Evolutionary conservation across 1,140 invertebrate genomes (phyloP).

Genomic region (Ceratosolen solmsi): DNA sequence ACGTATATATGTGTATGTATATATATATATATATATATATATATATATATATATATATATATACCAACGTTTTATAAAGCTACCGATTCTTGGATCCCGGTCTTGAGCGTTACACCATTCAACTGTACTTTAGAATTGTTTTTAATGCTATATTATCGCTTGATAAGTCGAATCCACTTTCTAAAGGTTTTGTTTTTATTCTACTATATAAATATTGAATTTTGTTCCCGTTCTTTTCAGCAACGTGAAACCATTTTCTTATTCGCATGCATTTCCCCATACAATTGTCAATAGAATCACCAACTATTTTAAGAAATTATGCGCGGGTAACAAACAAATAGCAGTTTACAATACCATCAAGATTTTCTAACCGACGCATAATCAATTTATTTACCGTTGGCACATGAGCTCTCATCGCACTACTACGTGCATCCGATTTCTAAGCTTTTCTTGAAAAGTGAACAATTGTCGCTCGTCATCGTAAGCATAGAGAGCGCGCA

Average conservation of each 20-base stretch:
- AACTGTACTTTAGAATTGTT: not conserved
- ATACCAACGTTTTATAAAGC: constrained; percentile 11
- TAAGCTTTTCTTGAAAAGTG: not conserved
- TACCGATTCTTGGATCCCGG: constrained; percentile 30
- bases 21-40: constrained; percentile 9
- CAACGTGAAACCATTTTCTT: too few relatives aligned
- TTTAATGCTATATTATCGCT: not conserved
- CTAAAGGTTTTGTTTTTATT: not conserved
- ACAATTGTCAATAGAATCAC: too few relatives aligned
- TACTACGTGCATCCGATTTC: too few relatives aligned
- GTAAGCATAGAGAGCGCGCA: not conserved
- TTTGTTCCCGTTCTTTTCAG: not conserved
- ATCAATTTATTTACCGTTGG: too few relatives aligned
- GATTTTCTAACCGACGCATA: too few relatives aligned
- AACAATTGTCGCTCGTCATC: not conserved
- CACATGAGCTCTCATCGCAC: too few relatives aligned
- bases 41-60: constrained; percentile 10
- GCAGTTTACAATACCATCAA: too few relatives aligned
- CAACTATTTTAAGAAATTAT: too few relatives aligned
- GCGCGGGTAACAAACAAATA: too few relatives aligned
- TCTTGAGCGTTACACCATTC: not conserved
- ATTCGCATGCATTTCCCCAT: too few relatives aligned
- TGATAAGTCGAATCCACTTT: not conserved
- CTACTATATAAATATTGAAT: not conserved
- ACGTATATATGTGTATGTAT: not conserved